Evolutionary conservation across 2,888 invertebrate genomes (phyloP).

Genomic region (Troides aeacus): DNA sequence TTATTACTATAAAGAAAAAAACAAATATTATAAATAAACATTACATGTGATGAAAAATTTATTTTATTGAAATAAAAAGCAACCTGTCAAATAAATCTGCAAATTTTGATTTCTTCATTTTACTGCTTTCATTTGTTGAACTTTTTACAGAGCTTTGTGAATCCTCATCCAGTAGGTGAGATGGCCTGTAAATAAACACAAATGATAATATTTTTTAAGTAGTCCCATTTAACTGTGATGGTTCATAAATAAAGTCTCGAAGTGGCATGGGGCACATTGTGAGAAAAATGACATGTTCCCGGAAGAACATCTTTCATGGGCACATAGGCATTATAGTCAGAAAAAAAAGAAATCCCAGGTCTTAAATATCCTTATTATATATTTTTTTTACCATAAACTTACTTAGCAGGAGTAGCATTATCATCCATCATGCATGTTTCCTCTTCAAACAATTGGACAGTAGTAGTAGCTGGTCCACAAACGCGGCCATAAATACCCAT

Average conservation of each 20-base stretch:
- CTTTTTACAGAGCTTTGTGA: constrained; percentile 92
- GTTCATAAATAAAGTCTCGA: too few relatives aligned
- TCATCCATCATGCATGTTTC: constrained; percentile 89
- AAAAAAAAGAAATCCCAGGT: too few relatives aligned
- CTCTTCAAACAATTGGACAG: constrained; percentile 84
- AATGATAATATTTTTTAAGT: constrained; percentile 6
- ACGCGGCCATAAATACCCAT: constrained; percentile 75
- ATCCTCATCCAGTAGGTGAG: constrained; percentile 84
- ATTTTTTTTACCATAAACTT: constrained; percentile 38
- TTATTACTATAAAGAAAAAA: constrained; percentile 62
- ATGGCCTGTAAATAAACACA: constrained; percentile 53
- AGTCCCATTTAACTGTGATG: background rate
- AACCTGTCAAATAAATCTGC: constrained; percentile 75
- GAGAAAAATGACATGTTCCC: too few relatives aligned
- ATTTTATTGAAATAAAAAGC: background rate
- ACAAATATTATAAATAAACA: constrained; percentile 27
- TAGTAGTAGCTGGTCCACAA: constrained; percentile 73
- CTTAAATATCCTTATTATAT: too few relatives aligned
- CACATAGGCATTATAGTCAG: too few relatives aligned
- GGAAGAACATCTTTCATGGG: too few relatives aligned
- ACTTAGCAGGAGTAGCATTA: constrained; percentile 76
- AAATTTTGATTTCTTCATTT: constrained; percentile 73
- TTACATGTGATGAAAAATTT: too few relatives aligned
- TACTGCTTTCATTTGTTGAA: constrained; percentile 84
- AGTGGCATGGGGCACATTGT: too few relatives aligned